phyloP scores from a whole-genome alignment of 2,888 invertebrate species.

The Caenorhabditis wallacei region DNA sequence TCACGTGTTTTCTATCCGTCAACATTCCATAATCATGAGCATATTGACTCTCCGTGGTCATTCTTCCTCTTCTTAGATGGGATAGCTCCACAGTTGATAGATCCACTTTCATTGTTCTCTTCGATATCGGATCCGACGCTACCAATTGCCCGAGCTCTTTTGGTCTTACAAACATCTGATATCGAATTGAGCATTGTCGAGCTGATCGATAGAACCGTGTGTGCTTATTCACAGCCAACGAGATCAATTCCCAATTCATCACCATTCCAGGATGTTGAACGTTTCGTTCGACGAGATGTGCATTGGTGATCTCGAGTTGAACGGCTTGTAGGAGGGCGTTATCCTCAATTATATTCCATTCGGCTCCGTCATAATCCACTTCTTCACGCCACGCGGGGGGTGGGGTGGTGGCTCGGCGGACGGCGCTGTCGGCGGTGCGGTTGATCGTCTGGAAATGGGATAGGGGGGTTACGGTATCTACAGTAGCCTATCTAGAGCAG shows the following conservation, averaged over 20 bases:
- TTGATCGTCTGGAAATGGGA: neutral
- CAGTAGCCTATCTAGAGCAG: neutral
- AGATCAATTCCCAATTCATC: conserved; percentile 96
- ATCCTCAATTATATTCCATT: conserved; percentile 95
- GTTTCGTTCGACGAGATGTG: conserved; percentile 81
- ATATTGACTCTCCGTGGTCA: conserved; percentile 90
- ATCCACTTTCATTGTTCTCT: conserved; percentile 70
- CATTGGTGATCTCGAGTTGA: conserved; percentile 35
- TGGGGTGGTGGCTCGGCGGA: conserved; percentile 61
- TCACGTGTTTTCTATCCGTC: conserved; percentile 60
- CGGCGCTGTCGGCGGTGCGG: neutral
- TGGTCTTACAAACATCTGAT: conserved; percentile 92
- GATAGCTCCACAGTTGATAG: conserved; percentile 73
- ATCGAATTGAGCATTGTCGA: conserved; percentile 93
- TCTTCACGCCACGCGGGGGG: conserved; percentile 64
- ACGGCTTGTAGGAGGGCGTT: conserved; percentile 88
- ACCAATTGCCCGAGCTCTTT: conserved; percentile 88
- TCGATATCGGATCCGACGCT: conserved; percentile 73
- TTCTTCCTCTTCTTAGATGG: conserved; percentile 86
- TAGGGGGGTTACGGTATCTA: no score
- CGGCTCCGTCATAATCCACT: conserved; percentile 86
- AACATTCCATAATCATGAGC: conserved; percentile 87
- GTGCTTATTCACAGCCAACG: conserved; percentile 92
- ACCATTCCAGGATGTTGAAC: conserved; percentile 88
- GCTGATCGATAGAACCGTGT: conserved; percentile 87